Percentiles rank a stretch among this genome's conserved stretches.
Conservation (phyloP, 1,140 invertebrate species). For the Halesus radiatus region DNA sequence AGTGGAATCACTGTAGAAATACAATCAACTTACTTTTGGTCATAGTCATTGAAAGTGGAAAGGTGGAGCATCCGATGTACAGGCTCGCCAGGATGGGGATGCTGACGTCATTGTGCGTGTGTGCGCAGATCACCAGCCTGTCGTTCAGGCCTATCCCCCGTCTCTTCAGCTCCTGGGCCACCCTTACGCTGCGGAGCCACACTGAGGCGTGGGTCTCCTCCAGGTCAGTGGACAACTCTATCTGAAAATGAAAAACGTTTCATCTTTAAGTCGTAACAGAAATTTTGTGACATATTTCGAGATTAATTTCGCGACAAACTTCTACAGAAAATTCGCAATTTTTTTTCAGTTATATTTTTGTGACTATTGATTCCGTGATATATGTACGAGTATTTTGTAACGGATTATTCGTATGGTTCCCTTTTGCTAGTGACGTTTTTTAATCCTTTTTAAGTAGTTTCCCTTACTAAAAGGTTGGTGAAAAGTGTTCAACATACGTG, state of each 20-base stretch:
- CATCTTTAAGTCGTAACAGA: too few relatives aligned
- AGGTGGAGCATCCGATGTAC: constrained; percentile 29
- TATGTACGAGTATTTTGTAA: too few relatives aligned
- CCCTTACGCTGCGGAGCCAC: constrained; percentile 30
- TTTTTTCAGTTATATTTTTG: too few relatives aligned
- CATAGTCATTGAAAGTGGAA: constrained; percentile 23
- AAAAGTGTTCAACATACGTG: too few relatives aligned
- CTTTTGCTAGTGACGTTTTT: too few relatives aligned
- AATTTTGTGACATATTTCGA: too few relatives aligned
- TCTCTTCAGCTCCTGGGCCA: constrained; percentile 31
- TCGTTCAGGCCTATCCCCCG: constrained; percentile 35
- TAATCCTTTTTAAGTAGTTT: too few relatives aligned
- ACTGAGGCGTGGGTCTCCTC: constrained; percentile 32
- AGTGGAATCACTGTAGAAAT: neutral
- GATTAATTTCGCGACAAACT: too few relatives aligned
- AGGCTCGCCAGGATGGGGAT: constrained; percentile 34
- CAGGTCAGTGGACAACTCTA: constrained; percentile 5
- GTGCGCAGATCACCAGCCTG: constrained; percentile 24
- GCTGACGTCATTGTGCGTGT: constrained; percentile 37
- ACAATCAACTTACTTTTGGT: constrained; percentile 25
- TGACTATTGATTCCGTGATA: too few relatives aligned
- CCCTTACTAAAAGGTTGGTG: too few relatives aligned
- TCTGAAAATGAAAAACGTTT: neutral
- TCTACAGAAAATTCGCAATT: too few relatives aligned
- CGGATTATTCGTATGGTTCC: too few relatives aligned